phyloP scores from a whole-genome alignment of 2,888 invertebrate genomes.

The Acleris holmiana region DNA sequence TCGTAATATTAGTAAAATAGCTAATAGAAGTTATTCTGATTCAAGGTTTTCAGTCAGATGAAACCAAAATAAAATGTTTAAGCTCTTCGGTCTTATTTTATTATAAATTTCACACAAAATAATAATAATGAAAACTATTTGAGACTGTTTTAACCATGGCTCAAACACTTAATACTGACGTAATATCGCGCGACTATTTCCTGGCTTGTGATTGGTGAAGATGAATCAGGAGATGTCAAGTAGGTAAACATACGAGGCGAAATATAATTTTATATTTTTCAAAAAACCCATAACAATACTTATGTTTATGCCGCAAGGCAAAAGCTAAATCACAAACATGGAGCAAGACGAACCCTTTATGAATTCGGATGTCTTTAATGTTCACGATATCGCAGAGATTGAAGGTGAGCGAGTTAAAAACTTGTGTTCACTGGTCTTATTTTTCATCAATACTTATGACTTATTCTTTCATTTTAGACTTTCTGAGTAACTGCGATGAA shows the following conservation, averaged over 20 bases:
- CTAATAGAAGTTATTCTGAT: too few relatives aligned
- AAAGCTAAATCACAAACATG: constrained; percentile 50
- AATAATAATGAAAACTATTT: not conserved
- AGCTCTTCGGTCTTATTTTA: too few relatives aligned
- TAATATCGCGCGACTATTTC: constrained; percentile 86
- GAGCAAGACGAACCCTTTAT: constrained; percentile 71
- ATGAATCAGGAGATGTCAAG: constrained; percentile 59
- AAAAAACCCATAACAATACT: constrained; percentile 26
- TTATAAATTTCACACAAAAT: too few relatives aligned
- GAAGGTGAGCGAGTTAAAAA: constrained; percentile 82
- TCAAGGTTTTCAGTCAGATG: too few relatives aligned
- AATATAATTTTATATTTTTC: constrained; percentile 35
- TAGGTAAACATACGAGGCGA: constrained; percentile 63
- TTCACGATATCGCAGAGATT: constrained; percentile 87
- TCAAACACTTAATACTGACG: constrained; percentile 52
- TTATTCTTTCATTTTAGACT: constrained; percentile 76
- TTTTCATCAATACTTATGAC: constrained; percentile 30
- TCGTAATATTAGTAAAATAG: not conserved
- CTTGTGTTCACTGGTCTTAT: constrained; percentile 1
- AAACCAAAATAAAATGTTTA: too few relatives aligned
- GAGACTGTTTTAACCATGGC: not conserved
- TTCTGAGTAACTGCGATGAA: constrained; percentile 87
- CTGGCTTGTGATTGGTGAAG: constrained; percentile 82
- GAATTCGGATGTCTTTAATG: constrained; percentile 85
- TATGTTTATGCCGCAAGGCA: constrained; percentile 18